Conservation (phyloP, 2,888 invertebrate species). For the Synanthedon andrenaeformis region DNA sequence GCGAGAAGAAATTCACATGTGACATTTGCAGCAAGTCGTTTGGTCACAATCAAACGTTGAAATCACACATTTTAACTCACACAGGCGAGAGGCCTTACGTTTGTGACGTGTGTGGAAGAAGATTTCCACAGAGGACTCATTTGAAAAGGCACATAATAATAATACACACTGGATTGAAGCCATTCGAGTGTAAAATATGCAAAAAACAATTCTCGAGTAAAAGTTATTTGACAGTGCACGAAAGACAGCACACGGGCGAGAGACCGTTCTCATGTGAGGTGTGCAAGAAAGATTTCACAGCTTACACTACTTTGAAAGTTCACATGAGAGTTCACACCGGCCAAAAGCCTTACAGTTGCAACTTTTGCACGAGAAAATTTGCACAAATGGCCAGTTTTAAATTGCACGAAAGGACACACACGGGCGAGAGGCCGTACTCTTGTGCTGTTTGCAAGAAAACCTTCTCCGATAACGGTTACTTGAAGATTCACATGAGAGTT, state of each 20-base stretch:
- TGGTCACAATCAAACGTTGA: conserved; percentile 51
- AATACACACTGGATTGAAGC: conserved; percentile 47
- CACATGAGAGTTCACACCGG: conserved; percentile 58
- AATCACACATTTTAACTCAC: conserved; percentile 50
- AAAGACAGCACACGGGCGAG: conserved; percentile 48
- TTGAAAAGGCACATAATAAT: conserved; percentile 51
- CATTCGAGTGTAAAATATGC: conserved; percentile 41
- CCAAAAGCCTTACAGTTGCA: conserved; percentile 46
- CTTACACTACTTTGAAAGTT: conserved; percentile 52
- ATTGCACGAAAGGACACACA: conserved; percentile 49
- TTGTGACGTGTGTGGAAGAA: conserved; percentile 47
- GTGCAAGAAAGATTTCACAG: conserved; percentile 52
- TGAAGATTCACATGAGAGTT: conserved; percentile 55
- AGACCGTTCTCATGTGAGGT: conserved; percentile 48
- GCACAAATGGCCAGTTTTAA: conserved; percentile 58
- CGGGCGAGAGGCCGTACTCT: conserved; percentile 43
- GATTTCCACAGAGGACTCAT: conserved; percentile 52
- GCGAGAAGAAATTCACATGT: conserved; percentile 42
- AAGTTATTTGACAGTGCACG: conserved; percentile 52
- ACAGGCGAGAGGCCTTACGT: conserved; percentile 52
- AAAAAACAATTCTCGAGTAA: conserved; percentile 53
- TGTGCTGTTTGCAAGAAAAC: conserved; percentile 53
- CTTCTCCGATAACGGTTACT: conserved; percentile 54
- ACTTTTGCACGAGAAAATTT: conserved; percentile 45
- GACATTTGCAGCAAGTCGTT: conserved; percentile 40